Base-by-base conservation (phyloP, 1,140 invertebrate genomes). In the Leptonema lineaticorne region DNA sequence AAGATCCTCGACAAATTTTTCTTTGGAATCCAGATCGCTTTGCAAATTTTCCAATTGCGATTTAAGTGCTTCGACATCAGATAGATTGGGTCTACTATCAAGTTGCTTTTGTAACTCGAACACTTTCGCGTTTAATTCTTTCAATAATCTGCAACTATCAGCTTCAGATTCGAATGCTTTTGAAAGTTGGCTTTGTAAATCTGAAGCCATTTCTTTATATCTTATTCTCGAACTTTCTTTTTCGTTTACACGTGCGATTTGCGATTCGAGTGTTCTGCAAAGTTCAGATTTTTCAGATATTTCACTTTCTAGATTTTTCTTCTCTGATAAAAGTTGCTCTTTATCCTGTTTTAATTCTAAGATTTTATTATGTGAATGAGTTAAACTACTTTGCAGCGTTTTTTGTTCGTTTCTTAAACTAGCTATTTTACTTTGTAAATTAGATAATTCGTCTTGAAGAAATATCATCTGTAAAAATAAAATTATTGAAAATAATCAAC, bases 191-290 rank as follows among this genome's bases (percentile, higher is more conserved):
- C 60, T 67, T 50, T 64, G 63, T 37, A 71, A 58, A 50, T 71
- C 59, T 26, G 29, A 28, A 0, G 59, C 66, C 29, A 70, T 63
- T 41, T 69, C 67, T 46, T 73, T 73, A 29, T 71, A 73, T 56
- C 69, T 73, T n/a, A 48, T 58, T 14, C 28, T 58, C 1, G 60
- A 62, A 14, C 58, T 50, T 33, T 73, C 69, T 56, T 53, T 68
- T 37, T 68, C 71, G 14, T 68, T 59, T 30, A 24, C 50, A 30
- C 63, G 65, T 24, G 71, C 58, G 14, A 70, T 29, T 20, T 64
- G 45, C 28, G 57, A 37, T 26, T 68, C 71, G 5, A 73, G 46
- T 29, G 46, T 56, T 59, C 63, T 64, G 62, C 67, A 73, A 33
- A 66, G 30, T 60, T 73, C 69, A 18, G 48, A 60, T 67, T 68